phyloP scores from a whole-genome alignment of 2,113 vertebrate genomes.

The Pollachius pollachius region DNA sequence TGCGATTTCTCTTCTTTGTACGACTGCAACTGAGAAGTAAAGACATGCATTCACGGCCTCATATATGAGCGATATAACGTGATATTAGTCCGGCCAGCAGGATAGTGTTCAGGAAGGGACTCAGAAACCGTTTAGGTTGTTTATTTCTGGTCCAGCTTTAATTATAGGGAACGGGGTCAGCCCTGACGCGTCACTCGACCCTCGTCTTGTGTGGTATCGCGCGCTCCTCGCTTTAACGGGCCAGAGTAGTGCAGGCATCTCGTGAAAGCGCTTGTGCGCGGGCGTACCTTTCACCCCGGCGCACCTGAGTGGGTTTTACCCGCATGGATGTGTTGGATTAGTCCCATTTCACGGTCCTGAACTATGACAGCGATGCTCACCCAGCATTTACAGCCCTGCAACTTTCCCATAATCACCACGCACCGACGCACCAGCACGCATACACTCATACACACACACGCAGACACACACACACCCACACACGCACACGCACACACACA shows the following conservation, averaged over 20 bases:
- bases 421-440: too few relatives aligned
- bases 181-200: slow-evolving; percentile 39
- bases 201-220: slow-evolving; percentile 72
- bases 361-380: slow-evolving; percentile 22
- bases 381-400: slow-evolving; percentile 47
- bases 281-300: slow-evolving; percentile 49
- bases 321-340: slow-evolving; percentile 55
- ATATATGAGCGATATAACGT: too few relatives aligned
- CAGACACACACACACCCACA: too few relatives aligned
- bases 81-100: too few relatives aligned
- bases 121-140: slow-evolving; percentile 44
- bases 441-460: too few relatives aligned
- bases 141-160: slow-evolving; percentile 44
- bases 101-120: slow-evolving; percentile 1
- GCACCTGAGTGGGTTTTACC: slow-evolving; percentile 67
- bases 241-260: slow-evolving; percentile 66
- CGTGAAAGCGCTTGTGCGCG: slow-evolving; percentile 47
- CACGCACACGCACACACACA: too few relatives aligned
- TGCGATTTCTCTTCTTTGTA: too few relatives aligned
- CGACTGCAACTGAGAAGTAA: too few relatives aligned
- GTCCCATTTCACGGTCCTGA: slow-evolving; percentile 43
- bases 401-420: slow-evolving; percentile 43
- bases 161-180: slow-evolving; percentile 61
- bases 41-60: too few relatives aligned
- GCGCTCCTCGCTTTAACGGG: slow-evolving; percentile 27